A percentile compares a stretch with the other conserved stretches of the same genome.
These are phyloP conservation scores for Icerya purchasi DNA, from an alignment of 2,888 invertebrate genomes.

Conservation along the genomic window DNA sequence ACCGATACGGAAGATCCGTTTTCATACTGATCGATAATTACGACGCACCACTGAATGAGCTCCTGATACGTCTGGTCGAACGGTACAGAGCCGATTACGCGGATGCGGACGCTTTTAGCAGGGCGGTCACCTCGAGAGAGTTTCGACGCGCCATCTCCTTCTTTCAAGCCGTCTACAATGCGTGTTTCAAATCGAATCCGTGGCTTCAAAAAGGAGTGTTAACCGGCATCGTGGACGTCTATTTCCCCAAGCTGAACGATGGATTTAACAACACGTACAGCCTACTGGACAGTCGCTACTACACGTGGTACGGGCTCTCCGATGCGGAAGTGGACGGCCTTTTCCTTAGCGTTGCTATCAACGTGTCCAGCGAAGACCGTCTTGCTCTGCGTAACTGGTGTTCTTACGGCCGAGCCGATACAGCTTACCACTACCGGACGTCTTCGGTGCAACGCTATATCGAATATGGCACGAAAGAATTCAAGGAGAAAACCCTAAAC, in stretches of 20 bases:
- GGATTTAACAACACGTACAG: not conserved
- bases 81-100: too few relatives aligned
- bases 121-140: not conserved
- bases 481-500: not conserved
- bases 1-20: not conserved
- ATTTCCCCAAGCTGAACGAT: too few relatives aligned
- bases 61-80: not conserved
- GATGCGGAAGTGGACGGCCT: not conserved
- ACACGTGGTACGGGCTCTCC: not conserved
- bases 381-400: not conserved
- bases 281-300: not conserved
- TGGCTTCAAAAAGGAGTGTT: not conserved
- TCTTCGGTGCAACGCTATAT: too few relatives aligned
- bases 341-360: too few relatives aligned
- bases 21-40: not conserved
- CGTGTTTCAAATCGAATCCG: not conserved
- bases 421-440: too few relatives aligned
- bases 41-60: not conserved
- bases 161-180: not conserved
- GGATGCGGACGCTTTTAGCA: too few relatives aligned
- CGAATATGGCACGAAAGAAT: not conserved
- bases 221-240: not conserved
- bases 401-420: not conserved
- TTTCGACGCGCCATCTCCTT: not conserved
- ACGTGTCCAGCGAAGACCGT: not conserved